Evolutionary conservation across 1,140 invertebrate species (phyloP).

Genomic region (Drosophila subpulchrella): DNA sequence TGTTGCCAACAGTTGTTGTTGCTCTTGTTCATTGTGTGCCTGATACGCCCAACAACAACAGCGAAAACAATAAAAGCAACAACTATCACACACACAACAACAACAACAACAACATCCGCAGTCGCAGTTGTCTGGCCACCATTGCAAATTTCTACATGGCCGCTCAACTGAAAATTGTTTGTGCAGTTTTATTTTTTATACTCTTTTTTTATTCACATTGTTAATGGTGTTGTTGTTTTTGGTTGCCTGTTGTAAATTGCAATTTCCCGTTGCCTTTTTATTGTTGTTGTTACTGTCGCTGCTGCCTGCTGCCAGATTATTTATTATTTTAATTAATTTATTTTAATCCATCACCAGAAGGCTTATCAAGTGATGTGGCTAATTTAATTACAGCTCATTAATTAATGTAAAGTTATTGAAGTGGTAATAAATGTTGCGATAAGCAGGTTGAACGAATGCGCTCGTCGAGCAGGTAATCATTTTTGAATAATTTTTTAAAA

Average conservation of each 20-base stretch:
- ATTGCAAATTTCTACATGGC: conserved; percentile 84
- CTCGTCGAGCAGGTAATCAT: background rate
- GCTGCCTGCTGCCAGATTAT: conserved; percentile 43
- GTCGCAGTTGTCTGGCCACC: conserved; percentile 65
- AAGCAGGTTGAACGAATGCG: background rate
- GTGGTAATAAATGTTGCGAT: conserved; percentile 24
- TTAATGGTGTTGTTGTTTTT: conserved; percentile 56
- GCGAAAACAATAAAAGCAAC: conserved; percentile 26
- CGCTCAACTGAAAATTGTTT: conserved; percentile 84
- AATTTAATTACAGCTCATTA: conserved; percentile 64
- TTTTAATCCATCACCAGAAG: conserved; percentile 63
- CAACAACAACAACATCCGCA: conserved; percentile 51
- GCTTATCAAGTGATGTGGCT: conserved; percentile 63
- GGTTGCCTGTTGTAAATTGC: conserved; percentile 63
- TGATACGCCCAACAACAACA: conserved; percentile 58
- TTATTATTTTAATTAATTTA: conserved; percentile 77
- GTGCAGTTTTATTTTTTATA: conserved; percentile 70
- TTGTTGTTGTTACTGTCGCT: conserved; percentile 27
- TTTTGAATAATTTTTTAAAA: background rate
- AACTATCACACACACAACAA: conserved; percentile 9
- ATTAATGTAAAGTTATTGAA: conserved; percentile 34
- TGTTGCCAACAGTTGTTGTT: conserved; percentile 59
- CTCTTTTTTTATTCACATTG: conserved; percentile 44
- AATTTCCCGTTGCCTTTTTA: conserved; percentile 65
- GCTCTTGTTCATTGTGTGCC: conserved; percentile 63